These are phyloP conservation scores for Xenopus borealis DNA, from an alignment of 2,113 vertebrate genomes.

Conservation along the genomic window DNA sequence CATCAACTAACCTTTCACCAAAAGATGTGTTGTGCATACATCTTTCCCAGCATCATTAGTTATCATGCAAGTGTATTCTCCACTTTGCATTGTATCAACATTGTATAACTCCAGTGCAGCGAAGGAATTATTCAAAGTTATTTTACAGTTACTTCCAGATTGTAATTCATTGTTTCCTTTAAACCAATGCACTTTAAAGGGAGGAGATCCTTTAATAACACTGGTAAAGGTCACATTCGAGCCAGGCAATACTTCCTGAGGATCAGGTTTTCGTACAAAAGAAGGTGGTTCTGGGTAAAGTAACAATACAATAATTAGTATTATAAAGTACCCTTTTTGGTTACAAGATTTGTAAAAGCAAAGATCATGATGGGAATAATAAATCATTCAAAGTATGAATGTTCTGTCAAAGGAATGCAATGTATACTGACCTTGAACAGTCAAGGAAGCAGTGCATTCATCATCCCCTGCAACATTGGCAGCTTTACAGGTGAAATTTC, in stretches of 20 bases:
- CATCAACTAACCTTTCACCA: conserved; percentile 76
- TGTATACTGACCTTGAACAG: conserved; percentile 87
- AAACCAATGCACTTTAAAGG: conserved; percentile 92
- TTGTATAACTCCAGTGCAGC: conserved; percentile 78
- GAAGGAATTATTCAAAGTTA: conserved; percentile 75
- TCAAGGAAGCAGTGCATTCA: conserved; percentile 79
- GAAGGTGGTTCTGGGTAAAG: conserved; percentile 84
- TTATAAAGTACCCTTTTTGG: too few species aligned
- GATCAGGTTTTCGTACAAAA: conserved; percentile 87
- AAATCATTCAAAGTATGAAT: neutral
- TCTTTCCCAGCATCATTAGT: conserved; percentile 92
- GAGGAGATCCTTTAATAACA: conserved; percentile 86
- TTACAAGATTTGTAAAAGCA: too few species aligned
- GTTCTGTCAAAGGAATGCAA: neutral
- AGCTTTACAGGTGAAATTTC: conserved; percentile 83
- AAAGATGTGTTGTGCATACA: conserved; percentile 78
- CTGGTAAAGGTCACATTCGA: conserved; percentile 77
- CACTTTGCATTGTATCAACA: conserved; percentile 73
- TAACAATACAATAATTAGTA: conserved; percentile 6
- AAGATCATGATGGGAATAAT: too few species aligned
- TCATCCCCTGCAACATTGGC: conserved; percentile 83
- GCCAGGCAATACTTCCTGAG: conserved; percentile 84
- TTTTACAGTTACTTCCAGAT: conserved; percentile 70
- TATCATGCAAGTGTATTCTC: conserved; percentile 91
- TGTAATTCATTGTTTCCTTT: conserved; percentile 83